Percentiles rank a stretch among this genome's conserved stretches.
Conservation (phyloP, 2,888 invertebrate species). For the Aplocera efformata region DNA sequence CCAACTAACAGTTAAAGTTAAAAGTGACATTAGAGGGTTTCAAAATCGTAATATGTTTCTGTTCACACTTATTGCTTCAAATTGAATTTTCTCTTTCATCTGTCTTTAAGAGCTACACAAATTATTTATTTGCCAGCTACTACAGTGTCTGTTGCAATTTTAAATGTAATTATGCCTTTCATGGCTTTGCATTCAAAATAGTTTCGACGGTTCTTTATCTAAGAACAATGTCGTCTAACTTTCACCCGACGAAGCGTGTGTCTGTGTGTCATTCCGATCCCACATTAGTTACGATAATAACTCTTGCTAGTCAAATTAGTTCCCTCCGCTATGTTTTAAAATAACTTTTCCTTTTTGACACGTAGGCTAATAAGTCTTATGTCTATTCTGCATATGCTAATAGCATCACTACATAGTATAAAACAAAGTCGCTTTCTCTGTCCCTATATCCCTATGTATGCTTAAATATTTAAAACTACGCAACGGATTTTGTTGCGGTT, state of each 20-base stretch:
- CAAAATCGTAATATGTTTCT: too few species aligned
- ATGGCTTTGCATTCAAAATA: constrained; percentile 16
- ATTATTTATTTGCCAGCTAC: neutral
- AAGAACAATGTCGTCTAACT: constrained; percentile 48
- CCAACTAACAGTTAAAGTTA: too few species aligned
- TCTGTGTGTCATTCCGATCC: constrained; percentile 34
- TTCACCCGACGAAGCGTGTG: constrained; percentile 32
- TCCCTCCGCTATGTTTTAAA: constrained; percentile 20
- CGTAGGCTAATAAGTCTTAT: too few species aligned
- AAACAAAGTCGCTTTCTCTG: too few species aligned
- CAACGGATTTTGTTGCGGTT: too few species aligned
- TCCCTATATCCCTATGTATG: too few species aligned
- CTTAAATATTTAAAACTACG: too few species aligned
- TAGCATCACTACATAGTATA: too few species aligned
- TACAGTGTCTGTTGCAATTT: constrained; percentile 2
- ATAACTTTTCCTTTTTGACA: constrained; percentile 29
- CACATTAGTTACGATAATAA: constrained; percentile 46
- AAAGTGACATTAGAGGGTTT: too few species aligned
- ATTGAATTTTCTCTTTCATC: too few species aligned
- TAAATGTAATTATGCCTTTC: constrained; percentile 7
- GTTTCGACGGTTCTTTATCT: constrained; percentile 17
- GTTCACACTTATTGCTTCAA: too few species aligned
- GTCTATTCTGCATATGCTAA: too few species aligned
- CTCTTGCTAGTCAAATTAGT: constrained; percentile 6
- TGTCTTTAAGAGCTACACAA: neutral